These are phyloP conservation scores for Drosophila cardini DNA, from an alignment of 1,140 invertebrate species.

Conservation along the genomic window DNA sequence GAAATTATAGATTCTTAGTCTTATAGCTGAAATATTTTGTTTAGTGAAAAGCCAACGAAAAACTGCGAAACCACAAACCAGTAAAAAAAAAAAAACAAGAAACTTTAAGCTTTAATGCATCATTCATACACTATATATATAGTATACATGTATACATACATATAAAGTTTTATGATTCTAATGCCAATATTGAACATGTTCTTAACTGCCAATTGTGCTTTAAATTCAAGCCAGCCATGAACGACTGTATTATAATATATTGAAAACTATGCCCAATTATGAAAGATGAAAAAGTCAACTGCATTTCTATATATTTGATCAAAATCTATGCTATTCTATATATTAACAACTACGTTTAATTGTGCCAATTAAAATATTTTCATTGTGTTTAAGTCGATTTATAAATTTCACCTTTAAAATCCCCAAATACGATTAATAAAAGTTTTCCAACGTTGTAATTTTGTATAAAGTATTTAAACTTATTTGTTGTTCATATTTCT, in stretches of 20 bases:
- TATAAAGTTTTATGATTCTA: conserved; percentile 42
- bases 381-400: conserved; percentile 67
- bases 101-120: conserved; percentile 69
- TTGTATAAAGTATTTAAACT: conserved; percentile 48
- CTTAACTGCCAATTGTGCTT: conserved; percentile 73
- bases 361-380: conserved; percentile 73
- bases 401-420: conserved; percentile 56
- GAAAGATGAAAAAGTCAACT: conserved; percentile 28
- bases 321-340: conserved; percentile 59
- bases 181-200: conserved; percentile 33
- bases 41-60: conserved; percentile 49
- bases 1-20: conserved; percentile 81
- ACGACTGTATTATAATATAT: conserved; percentile 75
- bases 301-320: conserved; percentile 49
- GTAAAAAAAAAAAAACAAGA: conserved; percentile 46
- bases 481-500: conserved; percentile 74
- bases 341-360: conserved; percentile 73
- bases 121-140: conserved; percentile 59
- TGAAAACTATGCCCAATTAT: conserved; percentile 43
- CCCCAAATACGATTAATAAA: conserved; percentile 42
- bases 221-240: conserved; percentile 67
- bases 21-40: conserved; percentile 78
- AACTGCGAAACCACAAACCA: conserved; percentile 42
- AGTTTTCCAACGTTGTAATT: conserved; percentile 80
- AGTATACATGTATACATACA: conserved; percentile 42